These are phyloP conservation scores for Polyommatus iphigenia DNA, from an alignment of 2,888 invertebrate species.

Conservation along the genomic window DNA sequence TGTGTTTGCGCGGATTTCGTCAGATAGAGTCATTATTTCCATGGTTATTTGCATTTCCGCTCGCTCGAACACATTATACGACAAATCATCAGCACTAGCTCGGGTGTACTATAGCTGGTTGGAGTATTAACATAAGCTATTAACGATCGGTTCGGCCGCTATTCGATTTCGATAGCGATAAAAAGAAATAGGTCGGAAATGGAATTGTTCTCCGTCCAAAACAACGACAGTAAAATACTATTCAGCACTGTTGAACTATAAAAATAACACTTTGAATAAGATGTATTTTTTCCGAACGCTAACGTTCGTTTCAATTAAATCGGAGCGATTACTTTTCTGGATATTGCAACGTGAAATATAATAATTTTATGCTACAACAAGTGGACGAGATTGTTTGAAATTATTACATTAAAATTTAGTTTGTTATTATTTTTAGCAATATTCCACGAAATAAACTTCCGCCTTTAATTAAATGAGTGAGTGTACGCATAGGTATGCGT, in stretches of 20 bases:
- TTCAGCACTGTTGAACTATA: constrained; percentile 4
- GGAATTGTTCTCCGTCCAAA: constrained; percentile 26
- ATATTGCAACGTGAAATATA: background rate
- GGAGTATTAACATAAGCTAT: constrained; percentile 14
- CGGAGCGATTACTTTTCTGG: background rate
- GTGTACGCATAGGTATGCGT: too few relatives aligned
- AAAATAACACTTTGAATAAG: constrained; percentile 1
- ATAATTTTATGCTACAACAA: background rate
- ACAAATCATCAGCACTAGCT: constrained; percentile 15
- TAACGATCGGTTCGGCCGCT: background rate
- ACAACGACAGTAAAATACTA: constrained; percentile 14
- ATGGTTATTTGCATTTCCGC: constrained; percentile 23
- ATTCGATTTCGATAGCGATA: constrained; percentile 23
- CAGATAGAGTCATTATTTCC: background rate
- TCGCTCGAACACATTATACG: constrained; percentile 6
- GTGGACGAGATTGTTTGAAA: background rate
- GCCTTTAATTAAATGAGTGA: too few relatives aligned
- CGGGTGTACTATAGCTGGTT: background rate
- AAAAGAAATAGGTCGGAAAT: constrained; percentile 31
- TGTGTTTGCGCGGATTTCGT: background rate
- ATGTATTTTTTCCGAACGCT: constrained; percentile 2
- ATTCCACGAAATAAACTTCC: too few relatives aligned
- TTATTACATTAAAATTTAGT: too few relatives aligned
- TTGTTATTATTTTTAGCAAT: too few relatives aligned
- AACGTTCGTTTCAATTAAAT: background rate